A percentile compares a stretch with the other conserved stretches of the same genome.
phyloP scores from a whole-genome alignment of 2,797 vertebrate species.

The Hybognathus amarus region DNA sequence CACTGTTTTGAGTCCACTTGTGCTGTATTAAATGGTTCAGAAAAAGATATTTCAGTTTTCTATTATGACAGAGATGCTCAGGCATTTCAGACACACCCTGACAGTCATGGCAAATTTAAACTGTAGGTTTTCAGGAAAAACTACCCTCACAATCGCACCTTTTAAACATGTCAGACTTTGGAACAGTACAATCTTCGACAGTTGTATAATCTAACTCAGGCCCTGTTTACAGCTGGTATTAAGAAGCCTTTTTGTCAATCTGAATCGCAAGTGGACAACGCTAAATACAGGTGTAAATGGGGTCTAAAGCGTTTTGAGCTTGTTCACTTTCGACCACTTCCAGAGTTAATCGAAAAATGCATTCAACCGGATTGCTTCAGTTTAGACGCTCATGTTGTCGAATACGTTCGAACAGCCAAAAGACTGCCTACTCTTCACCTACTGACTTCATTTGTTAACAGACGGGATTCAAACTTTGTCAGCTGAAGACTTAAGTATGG shows the following conservation, averaged over 20 bases:
- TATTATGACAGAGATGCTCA: slow-evolving; percentile 28
- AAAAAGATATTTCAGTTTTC: slow-evolving; percentile 10
- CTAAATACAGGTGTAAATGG: too few relatives aligned
- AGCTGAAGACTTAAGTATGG: too few relatives aligned
- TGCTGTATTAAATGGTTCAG: slow-evolving; percentile 25
- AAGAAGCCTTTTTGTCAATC: not conserved
- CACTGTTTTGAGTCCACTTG: slow-evolving; percentile 23
- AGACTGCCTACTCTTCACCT: not conserved
- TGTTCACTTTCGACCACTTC: not conserved
- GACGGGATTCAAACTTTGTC: too few relatives aligned
- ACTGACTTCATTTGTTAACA: not conserved
- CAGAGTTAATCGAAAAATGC: not conserved
- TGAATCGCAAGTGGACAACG: not conserved
- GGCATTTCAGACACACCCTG: slow-evolving; percentile 34
- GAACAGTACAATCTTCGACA: not conserved
- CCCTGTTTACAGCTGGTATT: not conserved
- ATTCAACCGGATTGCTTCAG: not conserved
- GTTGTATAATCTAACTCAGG: not conserved
- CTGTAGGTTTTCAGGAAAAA: slow-evolving; percentile 1
- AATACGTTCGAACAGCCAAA: not conserved
- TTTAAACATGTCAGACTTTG: slow-evolving; percentile 11
- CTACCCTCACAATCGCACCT: not conserved
- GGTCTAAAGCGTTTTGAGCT: not conserved
- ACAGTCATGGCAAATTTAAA: slow-evolving; percentile 30
- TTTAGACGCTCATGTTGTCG: not conserved